Evolutionary conservation across 2,888 invertebrate genomes (phyloP).

Genomic region (Phengaris arion): DNA sequence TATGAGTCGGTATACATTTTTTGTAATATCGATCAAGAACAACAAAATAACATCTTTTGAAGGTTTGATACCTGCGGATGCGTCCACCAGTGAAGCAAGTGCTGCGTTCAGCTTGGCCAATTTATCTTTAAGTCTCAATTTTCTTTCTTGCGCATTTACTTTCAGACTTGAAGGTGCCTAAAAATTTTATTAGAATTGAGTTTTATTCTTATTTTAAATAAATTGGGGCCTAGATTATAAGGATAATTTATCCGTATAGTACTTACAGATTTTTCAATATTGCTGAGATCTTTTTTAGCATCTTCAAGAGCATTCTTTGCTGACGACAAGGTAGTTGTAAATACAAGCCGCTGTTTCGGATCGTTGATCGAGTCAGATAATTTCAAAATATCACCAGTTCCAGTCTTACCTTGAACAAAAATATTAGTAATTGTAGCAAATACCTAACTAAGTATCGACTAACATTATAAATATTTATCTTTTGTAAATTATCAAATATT

Average conservation of each 20-base stretch:
- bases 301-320: constrained; percentile 40
- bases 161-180: neutral
- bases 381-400: neutral
- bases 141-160: constrained; percentile 11
- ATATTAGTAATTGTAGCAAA: neutral
- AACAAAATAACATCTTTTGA: neutral
- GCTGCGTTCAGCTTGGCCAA: constrained; percentile 42
- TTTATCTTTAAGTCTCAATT: constrained; percentile 34
- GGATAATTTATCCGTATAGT: neutral
- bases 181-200: neutral
- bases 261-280: constrained; percentile 13
- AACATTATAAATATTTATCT: neutral
- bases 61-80: constrained; percentile 38
- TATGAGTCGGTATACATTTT: neutral
- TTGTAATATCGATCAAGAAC: neutral
- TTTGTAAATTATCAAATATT: neutral
- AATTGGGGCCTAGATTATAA: too few relatives aligned
- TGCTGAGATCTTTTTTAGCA: constrained; percentile 43
- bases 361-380: neutral
- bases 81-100: constrained; percentile 39
- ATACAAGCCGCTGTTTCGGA: constrained; percentile 6
- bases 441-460: neutral
- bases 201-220: too few relatives aligned
- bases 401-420: neutral
- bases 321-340: neutral